These are phyloP conservation scores for Latheticus oryzae DNA, from an alignment of 2,888 invertebrate genomes.

Conservation along the genomic window DNA sequence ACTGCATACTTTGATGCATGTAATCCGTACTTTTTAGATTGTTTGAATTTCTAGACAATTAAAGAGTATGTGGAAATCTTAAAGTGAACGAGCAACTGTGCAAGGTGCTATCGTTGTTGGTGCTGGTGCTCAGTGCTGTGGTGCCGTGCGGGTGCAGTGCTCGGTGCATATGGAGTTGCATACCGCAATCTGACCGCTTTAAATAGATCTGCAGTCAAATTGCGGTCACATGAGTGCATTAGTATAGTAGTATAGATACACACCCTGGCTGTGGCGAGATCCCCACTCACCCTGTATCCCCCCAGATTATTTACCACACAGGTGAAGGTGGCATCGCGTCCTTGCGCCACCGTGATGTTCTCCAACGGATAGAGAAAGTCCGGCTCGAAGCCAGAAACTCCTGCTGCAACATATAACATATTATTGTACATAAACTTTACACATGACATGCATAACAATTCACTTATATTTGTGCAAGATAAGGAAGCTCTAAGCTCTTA, in stretches of 20 bases:
- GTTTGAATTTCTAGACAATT: too few species aligned
- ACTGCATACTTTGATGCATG: too few species aligned
- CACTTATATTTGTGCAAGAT: conserved; percentile 44
- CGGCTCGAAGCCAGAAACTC: conserved; percentile 81
- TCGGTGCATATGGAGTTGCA: conserved; percentile 52
- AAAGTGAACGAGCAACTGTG: conserved; percentile 37
- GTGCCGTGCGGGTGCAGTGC: conserved; percentile 55
- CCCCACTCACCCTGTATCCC: conserved; percentile 91
- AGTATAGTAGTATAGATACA: conserved; percentile 69
- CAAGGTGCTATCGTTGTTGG: conserved; percentile 43
- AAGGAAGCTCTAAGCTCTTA: conserved; percentile 41
- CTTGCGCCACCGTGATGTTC: conserved; percentile 86
- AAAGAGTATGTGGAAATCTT: conserved; percentile 17
- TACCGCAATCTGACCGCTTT: conserved; percentile 45
- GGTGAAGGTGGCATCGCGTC: conserved; percentile 85
- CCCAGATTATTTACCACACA: conserved; percentile 87
- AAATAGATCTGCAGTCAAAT: conserved; percentile 53
- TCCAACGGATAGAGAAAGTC: conserved; percentile 83
- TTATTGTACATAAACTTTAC: conserved; percentile 46
- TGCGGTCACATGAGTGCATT: conserved; percentile 57
- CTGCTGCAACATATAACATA: conserved; percentile 64
- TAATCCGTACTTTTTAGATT: too few species aligned
- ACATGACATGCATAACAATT: conserved; percentile 50
- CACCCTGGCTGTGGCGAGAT: conserved; percentile 86
- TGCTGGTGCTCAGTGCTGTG: conserved; percentile 50